Evolutionary conservation across 2,797 vertebrate genomes (phyloP).

Genomic region (Pempheris klunzingeri): DNA sequence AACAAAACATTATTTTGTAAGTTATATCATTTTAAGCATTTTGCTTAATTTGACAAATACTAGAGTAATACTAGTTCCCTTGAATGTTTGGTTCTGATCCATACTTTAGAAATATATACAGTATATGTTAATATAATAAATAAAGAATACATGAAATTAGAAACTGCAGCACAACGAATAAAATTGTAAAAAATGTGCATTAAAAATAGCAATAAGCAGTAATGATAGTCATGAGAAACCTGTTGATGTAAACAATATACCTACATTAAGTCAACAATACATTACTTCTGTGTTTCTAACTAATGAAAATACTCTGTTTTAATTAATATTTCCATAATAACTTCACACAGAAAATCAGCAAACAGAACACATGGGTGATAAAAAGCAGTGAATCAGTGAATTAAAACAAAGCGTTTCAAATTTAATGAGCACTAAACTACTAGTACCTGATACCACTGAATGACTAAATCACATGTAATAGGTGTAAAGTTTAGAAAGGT

Average conservation of each 20-base stretch:
- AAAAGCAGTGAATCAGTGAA: slow-evolving; percentile 1
- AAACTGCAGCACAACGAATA: background rate
- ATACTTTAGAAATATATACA: background rate
- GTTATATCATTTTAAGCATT: background rate
- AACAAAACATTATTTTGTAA: background rate
- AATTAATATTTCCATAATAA: background rate
- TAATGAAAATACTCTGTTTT: background rate
- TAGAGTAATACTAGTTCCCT: background rate
- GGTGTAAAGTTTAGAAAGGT: background rate
- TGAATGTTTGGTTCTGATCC: background rate
- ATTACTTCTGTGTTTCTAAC: background rate
- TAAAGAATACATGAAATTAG: background rate
- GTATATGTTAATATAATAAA: background rate
- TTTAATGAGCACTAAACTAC: background rate
- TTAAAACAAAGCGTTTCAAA: slow-evolving; percentile 24
- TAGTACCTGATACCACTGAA: background rate
- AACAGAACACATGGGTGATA: background rate
- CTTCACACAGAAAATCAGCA: background rate
- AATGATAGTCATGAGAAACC: background rate
- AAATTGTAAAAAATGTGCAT: background rate
- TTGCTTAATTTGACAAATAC: background rate
- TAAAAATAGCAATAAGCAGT: background rate
- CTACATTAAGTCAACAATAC: background rate
- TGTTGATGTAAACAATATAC: slow-evolving; percentile 4
- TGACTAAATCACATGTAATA: background rate